Base-by-base conservation (phyloP, 2,113 vertebrate genomes). In the Rhynchomys soricoides region DNA sequence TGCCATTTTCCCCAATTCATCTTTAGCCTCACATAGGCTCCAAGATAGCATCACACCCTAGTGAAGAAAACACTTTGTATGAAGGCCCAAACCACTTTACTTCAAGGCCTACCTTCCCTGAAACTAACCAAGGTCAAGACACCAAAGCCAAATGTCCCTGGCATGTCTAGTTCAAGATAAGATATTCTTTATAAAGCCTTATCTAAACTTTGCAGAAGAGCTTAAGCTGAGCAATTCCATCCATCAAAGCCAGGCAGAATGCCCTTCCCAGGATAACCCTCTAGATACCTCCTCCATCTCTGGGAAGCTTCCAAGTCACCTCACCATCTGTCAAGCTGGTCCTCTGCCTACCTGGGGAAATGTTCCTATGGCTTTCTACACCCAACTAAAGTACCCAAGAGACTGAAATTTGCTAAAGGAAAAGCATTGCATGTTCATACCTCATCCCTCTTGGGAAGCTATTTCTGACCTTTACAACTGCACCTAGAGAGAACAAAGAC, bases 271-370 rank as follows among this genome's bases (percentile, higher is more conserved):
- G 37, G 52, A 92, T 31, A 66, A 22, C 17, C 81, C 70, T 75
- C 64, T 66, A 89, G 79, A 48, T 22, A 75, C 34, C 79, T 79
- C 85, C 91, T 86, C 79, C 43, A 2, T 79, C 89, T 91, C 97
- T 93, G 68, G 81, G 86, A 82, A 86, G 78, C 93, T 96, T 17
- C 82, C 22, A 37, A 92, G 89, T 12, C 6, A 29, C 95, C 57
- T 95, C 91, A 22, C 87, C 97, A 77, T 97, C 97, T 98, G 97
- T 89, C 96, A 79, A 13, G 43, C 71, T 77, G 93, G 66, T 96
- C 96, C 45, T 59, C 90, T 96, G 94, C 89, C 73, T 48, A 74
- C 9, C 13, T 16, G 29, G 16, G 37, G 26, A 48, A 79, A 64
- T 29, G 66, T 87, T 82, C 86, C 90, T 3, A 9, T 64, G 83